Percentiles rank a stretch among this genome's conserved stretches.
Conservation (phyloP, 2,888 invertebrate genomes). For the Stomorhina lunata region DNA sequence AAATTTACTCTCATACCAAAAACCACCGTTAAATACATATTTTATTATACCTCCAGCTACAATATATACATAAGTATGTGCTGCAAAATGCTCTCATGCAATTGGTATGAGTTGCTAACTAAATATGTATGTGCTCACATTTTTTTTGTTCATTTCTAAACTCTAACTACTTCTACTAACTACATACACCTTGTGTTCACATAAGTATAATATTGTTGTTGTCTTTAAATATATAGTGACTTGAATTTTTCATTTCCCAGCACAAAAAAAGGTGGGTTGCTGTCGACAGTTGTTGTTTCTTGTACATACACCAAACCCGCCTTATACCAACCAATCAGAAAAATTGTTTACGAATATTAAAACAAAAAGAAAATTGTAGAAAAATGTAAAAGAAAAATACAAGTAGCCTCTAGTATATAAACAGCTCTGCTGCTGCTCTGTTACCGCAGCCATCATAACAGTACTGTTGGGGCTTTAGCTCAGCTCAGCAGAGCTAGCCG, state of each 20-base stretch:
- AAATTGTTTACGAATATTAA: constrained; percentile 78
- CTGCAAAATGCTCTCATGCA: constrained; percentile 18
- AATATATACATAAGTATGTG: too few relatives aligned
- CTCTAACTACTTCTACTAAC: constrained; percentile 31
- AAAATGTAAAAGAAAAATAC: constrained; percentile 34
- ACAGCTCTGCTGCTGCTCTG: constrained; percentile 26
- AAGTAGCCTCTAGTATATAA: constrained; percentile 43
- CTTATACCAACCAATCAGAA: constrained; percentile 74
- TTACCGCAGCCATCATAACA: constrained; percentile 10
- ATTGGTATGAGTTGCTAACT: constrained; percentile 37
- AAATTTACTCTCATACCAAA: constrained; percentile 3
- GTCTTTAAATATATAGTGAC: constrained; percentile 22
- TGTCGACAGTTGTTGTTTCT: constrained; percentile 37
- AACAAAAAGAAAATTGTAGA: constrained; percentile 74
- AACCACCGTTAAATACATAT: constrained; percentile 35
- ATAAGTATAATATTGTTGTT: constrained; percentile 7
- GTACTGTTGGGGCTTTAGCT: constrained; percentile 11
- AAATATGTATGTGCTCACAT: neutral
- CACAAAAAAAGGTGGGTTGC: constrained; percentile 56
- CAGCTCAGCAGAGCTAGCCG: neutral
- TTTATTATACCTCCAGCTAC: neutral
- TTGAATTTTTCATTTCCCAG: neutral
- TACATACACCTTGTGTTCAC: constrained; percentile 14
- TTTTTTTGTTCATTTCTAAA: constrained; percentile 31
- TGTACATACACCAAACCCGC: constrained; percentile 63